Evolutionary conservation across 2,797 vertebrate species (phyloP), one percentile per base, ranked within the genome.

Genomic region (Chelon labrosus): DNA sequence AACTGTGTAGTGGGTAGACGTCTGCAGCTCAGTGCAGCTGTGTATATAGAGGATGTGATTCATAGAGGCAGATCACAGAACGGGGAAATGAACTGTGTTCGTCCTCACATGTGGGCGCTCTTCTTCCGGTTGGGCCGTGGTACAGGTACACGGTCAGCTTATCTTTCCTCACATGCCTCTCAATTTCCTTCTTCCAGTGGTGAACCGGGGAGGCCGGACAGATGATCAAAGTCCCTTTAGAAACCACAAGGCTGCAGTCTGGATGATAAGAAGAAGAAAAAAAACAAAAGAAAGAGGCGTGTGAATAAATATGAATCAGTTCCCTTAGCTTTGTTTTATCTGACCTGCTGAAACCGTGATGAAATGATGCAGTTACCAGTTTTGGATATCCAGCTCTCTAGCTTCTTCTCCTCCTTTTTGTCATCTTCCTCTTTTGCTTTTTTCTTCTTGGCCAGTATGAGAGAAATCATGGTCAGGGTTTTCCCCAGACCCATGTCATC

Each of bases 401-500:
- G 1, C 8, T 89, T 90, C 57, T 89, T 46, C 62, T 94, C 89
- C 22, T 79, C 93, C 9, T 92, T 83, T 50, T 94, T 89, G 13
- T 89, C 66, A 25, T 80, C 70, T 59, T 93, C 90, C 25, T 85
- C 66, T 50, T 88, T 88, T 25, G 90, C 84, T 65, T 86, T 85
- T 10, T 73, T 92, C 76, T 95, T 97, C 86, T 96, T 93, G 41
- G 86, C 62, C 90, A 99, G 86, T 59, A 99, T 93, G 68, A 99
- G 96, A 7, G 97, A 91, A 20, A 99, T 96, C 95, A 99, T 96
- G 0, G 97, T 98, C 73, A 99, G 90, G 3, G 98, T 99, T 92
- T 99, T 99, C 37, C 98, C 98, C 79, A 99, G 88, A 55, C 98
- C 98, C 98, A 99, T 99, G 86, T 99, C 98, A 89, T 99, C 98